Conservation (phyloP, 2,797 vertebrate genomes). For the Scarus forsteni region DNA sequence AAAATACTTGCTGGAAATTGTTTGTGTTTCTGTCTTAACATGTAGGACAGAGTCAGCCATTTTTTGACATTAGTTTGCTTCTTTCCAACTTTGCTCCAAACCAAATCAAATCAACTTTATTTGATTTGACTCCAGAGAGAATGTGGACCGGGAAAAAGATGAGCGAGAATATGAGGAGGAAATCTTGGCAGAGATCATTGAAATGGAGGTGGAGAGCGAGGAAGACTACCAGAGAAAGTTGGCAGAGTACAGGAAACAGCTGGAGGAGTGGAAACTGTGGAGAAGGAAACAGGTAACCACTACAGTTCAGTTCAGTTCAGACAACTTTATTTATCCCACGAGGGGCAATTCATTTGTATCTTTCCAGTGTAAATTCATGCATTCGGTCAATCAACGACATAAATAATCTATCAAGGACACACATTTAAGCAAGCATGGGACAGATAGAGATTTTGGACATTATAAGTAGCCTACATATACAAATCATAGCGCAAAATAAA, state of each 20-base stretch:
- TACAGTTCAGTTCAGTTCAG: no score
- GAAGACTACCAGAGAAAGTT: constrained; percentile 89
- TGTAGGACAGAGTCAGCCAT: not conserved
- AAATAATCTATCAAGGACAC: no score
- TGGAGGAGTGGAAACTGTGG: constrained; percentile 93
- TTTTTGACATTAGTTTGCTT: constrained; percentile 1
- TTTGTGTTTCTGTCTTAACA: not conserved
- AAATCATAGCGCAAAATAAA: no score
- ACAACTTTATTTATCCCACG: no score
- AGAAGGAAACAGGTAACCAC: constrained; percentile 87
- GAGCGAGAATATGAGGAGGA: constrained; percentile 88
- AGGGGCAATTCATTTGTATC: no score
- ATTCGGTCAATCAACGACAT: no score
- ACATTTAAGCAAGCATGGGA: no score
- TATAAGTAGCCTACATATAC: no score
- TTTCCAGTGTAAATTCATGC: no score
- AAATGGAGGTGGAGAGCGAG: constrained; percentile 85
- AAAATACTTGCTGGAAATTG: not conserved
- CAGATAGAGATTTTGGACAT: no score
- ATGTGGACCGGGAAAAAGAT: constrained; percentile 85
- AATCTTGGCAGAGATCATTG: constrained; percentile 89
- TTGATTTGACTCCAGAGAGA: no score
- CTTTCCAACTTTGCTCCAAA: constrained; percentile 26
- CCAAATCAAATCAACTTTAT: no score
- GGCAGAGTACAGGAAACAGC: constrained; percentile 82